Evolutionary conservation across 2,797 vertebrate species (phyloP).

Genomic region (Mus minutoides): DNA sequence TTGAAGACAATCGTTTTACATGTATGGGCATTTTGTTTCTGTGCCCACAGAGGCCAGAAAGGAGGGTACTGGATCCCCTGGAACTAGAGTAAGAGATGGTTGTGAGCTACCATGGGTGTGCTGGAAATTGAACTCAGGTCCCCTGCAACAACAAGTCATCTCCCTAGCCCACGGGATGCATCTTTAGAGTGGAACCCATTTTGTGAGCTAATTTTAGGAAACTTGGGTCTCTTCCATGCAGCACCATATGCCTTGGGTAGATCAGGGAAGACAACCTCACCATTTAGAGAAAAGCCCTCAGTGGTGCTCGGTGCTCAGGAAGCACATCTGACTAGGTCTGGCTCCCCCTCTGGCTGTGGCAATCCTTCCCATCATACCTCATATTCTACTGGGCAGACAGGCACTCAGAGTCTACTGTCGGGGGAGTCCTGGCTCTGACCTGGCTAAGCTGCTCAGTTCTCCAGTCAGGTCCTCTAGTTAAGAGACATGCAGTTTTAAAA

Average conservation of each 20-base stretch:
- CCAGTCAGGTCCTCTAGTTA: neutral
- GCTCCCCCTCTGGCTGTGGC: neutral
- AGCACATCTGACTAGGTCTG: neutral
- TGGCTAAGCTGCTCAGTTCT: neutral
- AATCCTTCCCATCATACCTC: neutral
- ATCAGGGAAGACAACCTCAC: neutral
- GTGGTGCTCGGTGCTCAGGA: neutral
- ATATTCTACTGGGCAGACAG: neutral
- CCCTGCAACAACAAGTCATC: neutral
- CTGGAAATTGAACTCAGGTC: neutral
- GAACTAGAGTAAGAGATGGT: neutral
- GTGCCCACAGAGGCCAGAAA: neutral
- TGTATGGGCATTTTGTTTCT: neutral
- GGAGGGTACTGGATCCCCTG: neutral
- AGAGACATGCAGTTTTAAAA: conserved; percentile 45
- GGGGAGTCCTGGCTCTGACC: neutral
- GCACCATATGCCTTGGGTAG: neutral
- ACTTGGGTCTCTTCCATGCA: neutral
- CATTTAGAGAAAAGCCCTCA: neutral
- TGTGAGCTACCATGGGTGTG: neutral
- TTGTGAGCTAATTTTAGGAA: neutral
- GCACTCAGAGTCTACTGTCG: neutral
- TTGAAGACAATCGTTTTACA: neutral
- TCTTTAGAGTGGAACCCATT: neutral
- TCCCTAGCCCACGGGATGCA: neutral